phyloP scores from a whole-genome alignment of 2,113 vertebrate genomes.

The Plecturocebus donacophilus region DNA sequence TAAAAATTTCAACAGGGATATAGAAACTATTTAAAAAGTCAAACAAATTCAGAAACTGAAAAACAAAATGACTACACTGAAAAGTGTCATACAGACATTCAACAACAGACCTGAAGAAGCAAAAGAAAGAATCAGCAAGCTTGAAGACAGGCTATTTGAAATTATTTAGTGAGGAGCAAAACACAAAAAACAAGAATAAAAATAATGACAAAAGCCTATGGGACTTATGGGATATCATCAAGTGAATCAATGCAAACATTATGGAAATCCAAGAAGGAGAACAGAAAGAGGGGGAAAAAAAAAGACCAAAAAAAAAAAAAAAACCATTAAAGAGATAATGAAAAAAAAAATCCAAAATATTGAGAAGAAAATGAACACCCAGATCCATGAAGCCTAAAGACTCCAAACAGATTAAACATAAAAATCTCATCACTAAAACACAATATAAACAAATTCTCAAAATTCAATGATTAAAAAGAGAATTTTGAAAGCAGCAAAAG shows the following conservation, averaged over 20 bases:
- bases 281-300: not conserved
- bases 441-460: not conserved
- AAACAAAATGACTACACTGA: not conserved
- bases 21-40: not conserved
- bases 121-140: not conserved
- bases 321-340: not conserved
- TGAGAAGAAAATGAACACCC: not conserved
- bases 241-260: not conserved
- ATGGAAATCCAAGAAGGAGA: not conserved
- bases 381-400: not conserved
- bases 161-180: not conserved
- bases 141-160: not conserved
- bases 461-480: not conserved
- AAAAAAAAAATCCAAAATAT: not conserved
- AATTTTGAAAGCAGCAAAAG: not conserved
- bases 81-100: not conserved
- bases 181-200: not conserved
- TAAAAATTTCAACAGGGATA: not conserved
- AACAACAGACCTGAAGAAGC: not conserved
- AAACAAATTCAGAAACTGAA: not conserved
- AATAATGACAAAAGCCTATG: not conserved
- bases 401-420: not conserved
- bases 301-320: not conserved
- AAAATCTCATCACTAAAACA: not conserved
- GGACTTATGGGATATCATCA: not conserved